Percentiles rank a stretch among this genome's conserved stretches.
Evolutionary conservation across 2,113 vertebrate genomes (phyloP).

Genomic region (Mus pahari): DNA sequence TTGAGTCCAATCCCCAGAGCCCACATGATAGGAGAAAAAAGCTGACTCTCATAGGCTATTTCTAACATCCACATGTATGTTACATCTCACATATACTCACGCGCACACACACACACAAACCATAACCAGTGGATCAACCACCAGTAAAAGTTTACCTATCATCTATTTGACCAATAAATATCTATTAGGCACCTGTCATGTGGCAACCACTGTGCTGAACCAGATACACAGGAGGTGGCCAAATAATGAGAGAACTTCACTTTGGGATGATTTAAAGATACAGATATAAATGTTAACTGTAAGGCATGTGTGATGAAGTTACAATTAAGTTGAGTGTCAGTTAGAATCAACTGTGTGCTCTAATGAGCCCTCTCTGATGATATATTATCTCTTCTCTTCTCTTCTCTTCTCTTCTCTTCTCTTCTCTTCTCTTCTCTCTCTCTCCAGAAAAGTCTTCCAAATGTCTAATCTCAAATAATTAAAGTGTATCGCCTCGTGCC

Average conservation of each 20-base stretch:
- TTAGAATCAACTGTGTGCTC: neutral
- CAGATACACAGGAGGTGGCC: neutral
- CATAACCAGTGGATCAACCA: neutral
- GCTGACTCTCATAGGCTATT: neutral
- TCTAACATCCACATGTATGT: neutral
- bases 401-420: neutral
- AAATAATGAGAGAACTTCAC: neutral
- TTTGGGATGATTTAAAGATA: neutral
- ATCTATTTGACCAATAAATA: neutral
- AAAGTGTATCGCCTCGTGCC: neutral
- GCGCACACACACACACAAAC: neutral
- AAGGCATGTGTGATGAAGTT: neutral
- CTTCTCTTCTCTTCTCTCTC: too few species aligned
- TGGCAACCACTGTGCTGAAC: neutral
- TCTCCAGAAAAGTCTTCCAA: conserved; percentile 47
- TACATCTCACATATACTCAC: neutral
- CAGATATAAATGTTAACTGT: neutral
- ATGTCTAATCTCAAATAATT: conserved; percentile 24
- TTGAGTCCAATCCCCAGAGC: neutral
- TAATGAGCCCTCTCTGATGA: neutral
- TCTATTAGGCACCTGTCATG: neutral
- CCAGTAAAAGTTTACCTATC: neutral
- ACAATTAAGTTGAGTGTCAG: neutral
- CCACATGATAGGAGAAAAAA: neutral
- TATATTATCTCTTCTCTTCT: neutral